These are phyloP conservation scores for Tragelaphus oryx DNA, from an alignment of 2,797 vertebrate genomes.

Conservation along the genomic window DNA sequence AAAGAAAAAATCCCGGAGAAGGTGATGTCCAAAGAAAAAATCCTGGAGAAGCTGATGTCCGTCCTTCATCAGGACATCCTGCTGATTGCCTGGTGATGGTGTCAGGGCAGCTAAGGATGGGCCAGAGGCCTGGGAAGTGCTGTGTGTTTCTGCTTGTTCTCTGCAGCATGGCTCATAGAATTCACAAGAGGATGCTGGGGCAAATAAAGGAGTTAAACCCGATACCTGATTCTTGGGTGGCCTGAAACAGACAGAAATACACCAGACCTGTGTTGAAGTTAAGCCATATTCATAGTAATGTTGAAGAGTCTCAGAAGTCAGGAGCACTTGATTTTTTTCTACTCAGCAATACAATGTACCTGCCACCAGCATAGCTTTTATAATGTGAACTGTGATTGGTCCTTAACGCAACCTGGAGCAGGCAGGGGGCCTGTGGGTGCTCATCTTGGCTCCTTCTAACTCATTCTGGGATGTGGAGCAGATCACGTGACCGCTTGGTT, in stretches of 20 bases:
- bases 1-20: not conserved
- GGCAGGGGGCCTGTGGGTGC: not conserved
- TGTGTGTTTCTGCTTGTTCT: not conserved
- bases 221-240: not conserved
- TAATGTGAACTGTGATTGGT: not conserved
- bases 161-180: not conserved
- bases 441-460: not conserved
- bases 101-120: not conserved
- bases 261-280: not conserved
- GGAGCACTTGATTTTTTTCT: conserved; percentile 21
- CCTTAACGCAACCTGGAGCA: not conserved
- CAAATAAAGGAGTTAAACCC: not conserved
- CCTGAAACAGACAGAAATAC: not conserved
- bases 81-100: not conserved
- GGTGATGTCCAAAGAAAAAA: not conserved
- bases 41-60: not conserved
- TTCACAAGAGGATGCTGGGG: not conserved
- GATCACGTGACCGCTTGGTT: not conserved
- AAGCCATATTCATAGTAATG: not conserved
- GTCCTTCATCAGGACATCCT: not conserved
- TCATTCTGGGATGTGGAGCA: not conserved
- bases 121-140: not conserved
- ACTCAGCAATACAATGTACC: not conserved
- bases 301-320: conserved; percentile 18
- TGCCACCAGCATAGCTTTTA: not conserved